These are phyloP conservation scores for Drosophila nigritarsus DNA, from an alignment of 2,888 invertebrate species.

Conservation along the genomic window DNA sequence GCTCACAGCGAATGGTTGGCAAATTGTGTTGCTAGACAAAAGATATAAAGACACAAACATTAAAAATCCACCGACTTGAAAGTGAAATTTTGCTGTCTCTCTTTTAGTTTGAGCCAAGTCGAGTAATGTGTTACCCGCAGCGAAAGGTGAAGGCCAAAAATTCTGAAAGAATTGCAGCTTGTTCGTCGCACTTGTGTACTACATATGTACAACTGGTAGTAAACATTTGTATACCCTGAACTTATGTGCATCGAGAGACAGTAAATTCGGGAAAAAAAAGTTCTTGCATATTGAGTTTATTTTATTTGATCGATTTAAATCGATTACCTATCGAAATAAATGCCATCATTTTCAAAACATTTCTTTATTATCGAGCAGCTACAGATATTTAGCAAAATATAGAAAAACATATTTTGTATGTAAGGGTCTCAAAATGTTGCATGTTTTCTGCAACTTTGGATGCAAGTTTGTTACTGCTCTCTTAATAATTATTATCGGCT, in stretches of 20 bases:
- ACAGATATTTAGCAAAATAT: no score
- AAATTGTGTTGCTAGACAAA: slow-evolving; percentile 48
- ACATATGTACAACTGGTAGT: not conserved
- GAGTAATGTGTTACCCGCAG: not conserved
- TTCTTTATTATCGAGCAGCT: no score
- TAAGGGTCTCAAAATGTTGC: no score
- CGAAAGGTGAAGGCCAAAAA: slow-evolving; percentile 47
- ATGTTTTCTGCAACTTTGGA: no score
- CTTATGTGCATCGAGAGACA: not conserved
- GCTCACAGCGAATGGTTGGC: slow-evolving; percentile 37
- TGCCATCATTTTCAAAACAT: no score
- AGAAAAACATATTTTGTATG: no score
- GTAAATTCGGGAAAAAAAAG: not conserved
- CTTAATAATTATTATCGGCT: no score
- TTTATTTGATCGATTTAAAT: not conserved
- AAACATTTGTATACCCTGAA: not conserved
- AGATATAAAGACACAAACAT: slow-evolving; percentile 33
- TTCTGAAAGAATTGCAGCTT: slow-evolving; percentile 2
- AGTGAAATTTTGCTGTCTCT: slow-evolving; percentile 60
- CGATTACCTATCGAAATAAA: not conserved
- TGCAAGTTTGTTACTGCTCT: no score
- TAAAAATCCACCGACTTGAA: slow-evolving; percentile 39
- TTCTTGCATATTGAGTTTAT: not conserved
- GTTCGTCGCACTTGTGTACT: not conserved
- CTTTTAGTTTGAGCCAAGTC: slow-evolving; percentile 28